Evolutionary conservation across 2,797 vertebrate genomes (phyloP).

Genomic region (Acipenser ruthenus): DNA sequence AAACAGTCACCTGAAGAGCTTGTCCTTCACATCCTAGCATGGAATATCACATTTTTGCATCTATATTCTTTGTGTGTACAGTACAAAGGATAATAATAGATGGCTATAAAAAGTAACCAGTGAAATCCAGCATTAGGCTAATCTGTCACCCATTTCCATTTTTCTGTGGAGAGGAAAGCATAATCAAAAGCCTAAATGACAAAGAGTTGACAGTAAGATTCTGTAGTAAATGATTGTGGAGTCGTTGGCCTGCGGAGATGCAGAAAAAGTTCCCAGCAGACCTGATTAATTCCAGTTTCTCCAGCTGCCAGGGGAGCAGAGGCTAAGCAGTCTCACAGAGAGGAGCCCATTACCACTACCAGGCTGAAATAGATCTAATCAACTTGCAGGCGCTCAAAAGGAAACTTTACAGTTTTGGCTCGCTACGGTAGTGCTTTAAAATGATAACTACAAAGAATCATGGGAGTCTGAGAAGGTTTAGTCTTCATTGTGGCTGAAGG

Average conservation of each 20-base stretch:
- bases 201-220: slow-evolving; percentile 99
- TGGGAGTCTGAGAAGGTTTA: slow-evolving; percentile 73
- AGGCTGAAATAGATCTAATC: slow-evolving; percentile 97
- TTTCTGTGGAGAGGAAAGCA: slow-evolving; percentile 60
- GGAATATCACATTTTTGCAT: slow-evolving; percentile 36
- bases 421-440: slow-evolving; percentile 72
- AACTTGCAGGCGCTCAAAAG: slow-evolving; percentile 78
- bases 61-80: slow-evolving; percentile 49
- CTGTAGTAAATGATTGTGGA: slow-evolving; percentile 98
- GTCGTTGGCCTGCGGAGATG: slow-evolving; percentile 87
- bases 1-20: slow-evolving; percentile 48
- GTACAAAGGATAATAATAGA: slow-evolving; percentile 67
- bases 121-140: slow-evolving; percentile 76
- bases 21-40: slow-evolving; percentile 34
- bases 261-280: slow-evolving; percentile 96
- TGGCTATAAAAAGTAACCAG: slow-evolving; percentile 70
- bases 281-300: slow-evolving; percentile 99
- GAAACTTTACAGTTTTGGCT: slow-evolving; percentile 84
- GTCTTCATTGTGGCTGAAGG: slow-evolving; percentile 70
- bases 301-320: slow-evolving; percentile 86
- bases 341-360: slow-evolving; percentile 94
- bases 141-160: slow-evolving; percentile 86
- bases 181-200: slow-evolving; percentile 98
- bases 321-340: slow-evolving; percentile 87
- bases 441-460: slow-evolving; percentile 76